These are phyloP conservation scores for Tokudaia tokunoshimensis DNA, from an alignment of 2,797 vertebrate genomes.

Conservation along the genomic window DNA sequence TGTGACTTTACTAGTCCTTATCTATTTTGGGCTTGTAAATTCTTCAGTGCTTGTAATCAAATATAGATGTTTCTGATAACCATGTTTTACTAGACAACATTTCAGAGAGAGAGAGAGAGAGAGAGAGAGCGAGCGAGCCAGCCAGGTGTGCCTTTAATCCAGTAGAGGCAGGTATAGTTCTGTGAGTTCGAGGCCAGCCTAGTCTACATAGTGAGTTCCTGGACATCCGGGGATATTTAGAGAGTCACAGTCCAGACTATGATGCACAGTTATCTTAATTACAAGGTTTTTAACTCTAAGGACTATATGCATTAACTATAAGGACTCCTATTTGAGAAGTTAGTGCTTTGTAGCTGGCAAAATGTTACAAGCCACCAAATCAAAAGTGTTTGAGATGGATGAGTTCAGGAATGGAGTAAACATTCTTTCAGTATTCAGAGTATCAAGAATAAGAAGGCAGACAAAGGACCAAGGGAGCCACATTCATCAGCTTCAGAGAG, in stretches of 20 bases:
- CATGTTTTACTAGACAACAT: background rate
- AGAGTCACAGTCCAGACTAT: background rate
- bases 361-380: background rate
- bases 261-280: background rate
- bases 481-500: background rate
- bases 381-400: background rate
- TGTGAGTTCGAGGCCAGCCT: background rate
- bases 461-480: background rate
- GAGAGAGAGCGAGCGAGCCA: too few species aligned
- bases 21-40: slow-evolving; percentile 47
- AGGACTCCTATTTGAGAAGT: background rate
- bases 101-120: background rate
- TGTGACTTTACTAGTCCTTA: background rate
- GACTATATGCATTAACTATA: background rate
- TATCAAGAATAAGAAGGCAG: background rate
- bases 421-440: background rate
- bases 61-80: background rate
- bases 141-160: background rate
- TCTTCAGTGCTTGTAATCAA: background rate
- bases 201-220: background rate
- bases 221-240: background rate
- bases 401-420: background rate
- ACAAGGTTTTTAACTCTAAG: background rate
- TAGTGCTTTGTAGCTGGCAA: background rate
- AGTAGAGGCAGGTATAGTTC: background rate